Base-by-base conservation (phyloP, 2,113 vertebrate species). In the Pachyramphus minor region DNA sequence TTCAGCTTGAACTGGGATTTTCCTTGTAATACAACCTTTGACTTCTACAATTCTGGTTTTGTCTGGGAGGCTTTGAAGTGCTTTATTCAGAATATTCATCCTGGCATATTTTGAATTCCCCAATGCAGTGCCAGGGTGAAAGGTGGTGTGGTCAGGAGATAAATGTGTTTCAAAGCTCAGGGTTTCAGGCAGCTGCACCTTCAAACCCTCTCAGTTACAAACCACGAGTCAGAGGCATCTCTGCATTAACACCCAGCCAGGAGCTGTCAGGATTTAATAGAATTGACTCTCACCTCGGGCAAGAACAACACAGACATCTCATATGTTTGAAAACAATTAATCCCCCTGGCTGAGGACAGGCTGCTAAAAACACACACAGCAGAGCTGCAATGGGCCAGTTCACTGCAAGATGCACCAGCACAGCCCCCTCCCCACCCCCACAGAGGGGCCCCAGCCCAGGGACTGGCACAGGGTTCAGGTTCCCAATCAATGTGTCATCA, bases 301-400 rank as follows among this genome's bases (percentile, higher is more conserved):
- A 92, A 96, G 93, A 96, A 91, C 93, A 95, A 52, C 47, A 55
- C 37, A 64, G 75, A 92, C 79, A 66, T 64, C 79, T 73, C 49
- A 80, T 41, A 50, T 37, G 53, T 50, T 69, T 94, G 87, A 82
- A 83, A 96, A 72, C 84, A 96, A 84, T 86, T 91, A 94, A 92
- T 79, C 13, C 19, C 72, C 22, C 47, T 91, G 72, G 41, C 74
- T 74, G 79, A 76, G 76, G 81, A 80, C 42, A 79, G 71, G 66
- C 77, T 79, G 78, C 74, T 92, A 25, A 93, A 42, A 16, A 45
- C 47, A 42, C 52, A 74, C 31, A 2, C 14, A 47, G 39, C 35
- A 68, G 69, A 74, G 72, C 71, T 66, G 71, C 1, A 13, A 12
- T 0, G 3, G 37, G 19, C 23, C 1, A 2, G 24, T 11, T 55